Conservation (phyloP, 2,797 vertebrate species). For the Sebastolobus alascanus region DNA sequence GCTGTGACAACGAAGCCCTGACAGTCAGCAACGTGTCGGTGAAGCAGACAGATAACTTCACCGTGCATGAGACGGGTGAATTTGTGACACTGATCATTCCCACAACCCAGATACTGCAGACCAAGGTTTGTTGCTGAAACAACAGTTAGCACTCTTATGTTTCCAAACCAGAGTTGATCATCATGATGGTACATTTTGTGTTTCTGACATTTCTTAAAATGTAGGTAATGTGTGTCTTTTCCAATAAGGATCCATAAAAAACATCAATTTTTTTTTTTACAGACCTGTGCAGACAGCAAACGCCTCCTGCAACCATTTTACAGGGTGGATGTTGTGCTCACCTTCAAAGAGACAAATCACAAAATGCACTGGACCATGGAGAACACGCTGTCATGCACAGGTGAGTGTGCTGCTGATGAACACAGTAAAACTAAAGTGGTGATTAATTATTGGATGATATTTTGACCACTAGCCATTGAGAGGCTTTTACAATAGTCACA, state of each 20-base stretch:
- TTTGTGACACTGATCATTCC: conserved; percentile 74
- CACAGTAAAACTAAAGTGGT: conserved; percentile 74
- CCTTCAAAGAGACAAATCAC: conserved; percentile 81
- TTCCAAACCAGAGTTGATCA: not conserved
- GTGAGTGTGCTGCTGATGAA: conserved; percentile 73
- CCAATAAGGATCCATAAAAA: conserved; percentile 15
- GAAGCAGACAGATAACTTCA: conserved; percentile 71
- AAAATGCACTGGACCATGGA: conserved; percentile 84
- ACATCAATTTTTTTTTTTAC: conserved; percentile 57
- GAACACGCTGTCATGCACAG: conserved; percentile 80
- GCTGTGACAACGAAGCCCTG: conserved; percentile 53
- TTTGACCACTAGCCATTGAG: conserved; percentile 62
- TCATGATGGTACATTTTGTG: not conserved
- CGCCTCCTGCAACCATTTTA: conserved; percentile 74
- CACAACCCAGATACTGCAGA: conserved; percentile 63
- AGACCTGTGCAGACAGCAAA: conserved; percentile 68
- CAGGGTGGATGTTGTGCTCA: conserved; percentile 80
- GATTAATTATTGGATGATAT: conserved; percentile 74
- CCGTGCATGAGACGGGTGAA: conserved; percentile 66
- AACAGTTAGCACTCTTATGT: not conserved
- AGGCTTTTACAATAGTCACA: conserved; percentile 62
- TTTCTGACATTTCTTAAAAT: conserved; percentile 12
- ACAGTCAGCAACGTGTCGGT: conserved; percentile 71
- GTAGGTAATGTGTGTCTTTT: not conserved
- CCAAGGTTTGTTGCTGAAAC: conserved; percentile 69